A percentile compares a stretch with the other conserved stretches of the same genome.
phyloP scores from a whole-genome alignment of 2,113 vertebrate genomes.

The Corythornis vintsioides region DNA sequence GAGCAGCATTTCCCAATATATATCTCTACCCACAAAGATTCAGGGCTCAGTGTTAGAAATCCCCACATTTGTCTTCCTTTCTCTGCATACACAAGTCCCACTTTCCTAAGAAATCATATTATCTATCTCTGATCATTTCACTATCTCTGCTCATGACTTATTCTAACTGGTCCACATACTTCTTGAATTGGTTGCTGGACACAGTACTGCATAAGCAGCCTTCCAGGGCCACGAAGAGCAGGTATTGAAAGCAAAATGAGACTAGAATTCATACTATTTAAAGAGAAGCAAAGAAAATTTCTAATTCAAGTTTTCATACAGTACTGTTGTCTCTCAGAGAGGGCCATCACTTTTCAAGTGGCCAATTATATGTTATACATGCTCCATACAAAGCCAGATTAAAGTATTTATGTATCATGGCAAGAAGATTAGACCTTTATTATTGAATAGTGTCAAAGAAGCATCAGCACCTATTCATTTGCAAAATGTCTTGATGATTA shows the following conservation, averaged over 20 bases:
- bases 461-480: slow-evolving; percentile 43
- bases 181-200: not conserved
- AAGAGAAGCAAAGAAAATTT: not conserved
- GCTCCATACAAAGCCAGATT: slow-evolving; percentile 27
- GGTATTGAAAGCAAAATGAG: not conserved
- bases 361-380: not conserved
- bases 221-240: not conserved
- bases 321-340: not conserved
- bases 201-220: not conserved
- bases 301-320: slow-evolving; percentile 9
- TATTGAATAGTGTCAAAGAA: slow-evolving; percentile 51
- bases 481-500: slow-evolving; percentile 39
- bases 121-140: not conserved
- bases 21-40: not conserved
- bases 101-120: not conserved
- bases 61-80: not conserved
- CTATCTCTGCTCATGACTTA: not conserved
- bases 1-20: not conserved
- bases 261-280: not conserved
- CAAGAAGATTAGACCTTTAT: slow-evolving; percentile 51
- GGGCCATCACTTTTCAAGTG: not conserved
- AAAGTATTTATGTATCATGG: slow-evolving; percentile 48
- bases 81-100: not conserved
- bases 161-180: not conserved
- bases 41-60: not conserved